Base-by-base conservation (phyloP, 2,888 invertebrate genomes). In the Pristionchus entomophagus region DNA sequence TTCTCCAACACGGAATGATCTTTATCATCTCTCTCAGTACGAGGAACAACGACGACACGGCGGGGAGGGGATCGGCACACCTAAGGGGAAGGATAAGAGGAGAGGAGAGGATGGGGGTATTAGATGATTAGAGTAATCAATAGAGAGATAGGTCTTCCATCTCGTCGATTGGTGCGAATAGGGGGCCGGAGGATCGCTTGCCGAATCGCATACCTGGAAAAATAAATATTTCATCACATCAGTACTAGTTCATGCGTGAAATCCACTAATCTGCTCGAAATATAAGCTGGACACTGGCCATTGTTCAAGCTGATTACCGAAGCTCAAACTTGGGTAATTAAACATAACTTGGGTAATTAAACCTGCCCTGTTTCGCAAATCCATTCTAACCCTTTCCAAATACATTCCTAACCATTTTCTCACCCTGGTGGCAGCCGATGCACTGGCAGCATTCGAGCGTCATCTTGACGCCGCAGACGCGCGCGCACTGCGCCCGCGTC, bases 401-500 rank as follows among this genome's bases (percentile, higher is more conserved):
- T n/a, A n/a, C n/a, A n/a, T n/a, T n/a, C n/a, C n/a, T n/a, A n/a
- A n/a, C n/a, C n/a, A n/a, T 8, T 10, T 41, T 1, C 83, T 53
- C 41, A 85, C 85, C 85, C 56, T 85, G 85, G n/a, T 78, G 85
- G 62, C 85, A 85, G 35, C 85, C 85, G 51, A 85, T 85, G 85
- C 85, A 85, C 29, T 85, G 73, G 45, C 85, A 85, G 62, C 85
- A 85, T 35, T 85, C 85, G 62, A 78, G 45, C 0, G 85, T 85
- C 85, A 85, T 85, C 78, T 49, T 56, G 19, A 78, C 56, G 35
- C 78, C 85, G 49, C 85, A 85, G 1, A 78, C 80, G 10, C 65
- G 49, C 41, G 87, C 87, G 84, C 89, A 89, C 81, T 88, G 88
- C 14, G 88, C 87, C n/a, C 85, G 49, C 38, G 85, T 85, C n/a